These are phyloP conservation scores for Podotricha telesiphe DNA, from an alignment of 2,888 invertebrate species.

Conservation along the genomic window DNA sequence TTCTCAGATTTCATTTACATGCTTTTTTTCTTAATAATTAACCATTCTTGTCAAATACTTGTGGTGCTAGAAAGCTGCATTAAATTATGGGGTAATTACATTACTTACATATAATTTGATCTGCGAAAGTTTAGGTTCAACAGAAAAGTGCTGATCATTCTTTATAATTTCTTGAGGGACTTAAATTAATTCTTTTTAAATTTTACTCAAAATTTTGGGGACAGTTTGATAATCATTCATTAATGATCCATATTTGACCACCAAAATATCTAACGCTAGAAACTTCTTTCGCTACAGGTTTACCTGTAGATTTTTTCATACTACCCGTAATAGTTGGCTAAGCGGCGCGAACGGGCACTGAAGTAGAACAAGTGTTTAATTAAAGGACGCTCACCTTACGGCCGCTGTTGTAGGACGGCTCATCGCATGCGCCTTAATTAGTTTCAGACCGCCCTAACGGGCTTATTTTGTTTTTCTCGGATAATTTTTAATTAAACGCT, in stretches of 20 bases:
- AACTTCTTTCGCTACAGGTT: constrained; percentile 44
- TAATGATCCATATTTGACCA: neutral
- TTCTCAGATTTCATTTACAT: neutral
- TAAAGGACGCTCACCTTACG: constrained; percentile 79
- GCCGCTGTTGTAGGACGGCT: constrained; percentile 70
- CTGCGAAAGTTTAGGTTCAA: constrained; percentile 6
- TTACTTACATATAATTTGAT: constrained; percentile 4
- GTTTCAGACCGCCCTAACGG: constrained; percentile 82
- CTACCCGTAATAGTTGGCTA: constrained; percentile 70
- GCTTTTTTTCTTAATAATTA: neutral
- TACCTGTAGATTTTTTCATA: constrained; percentile 68
- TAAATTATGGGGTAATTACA: neutral
- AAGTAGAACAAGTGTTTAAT: constrained; percentile 77
- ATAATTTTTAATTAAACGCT: constrained; percentile 85
- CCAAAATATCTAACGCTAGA: neutral
- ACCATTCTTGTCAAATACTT: neutral
- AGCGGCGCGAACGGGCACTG: constrained; percentile 62
- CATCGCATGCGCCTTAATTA: constrained; percentile 83
- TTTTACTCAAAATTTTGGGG: neutral
- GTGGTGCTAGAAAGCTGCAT: neutral
- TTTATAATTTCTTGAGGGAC: constrained; percentile 7
- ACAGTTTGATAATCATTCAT: neutral
- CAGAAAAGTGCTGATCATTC: constrained; percentile 12
- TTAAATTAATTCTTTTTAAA: neutral
- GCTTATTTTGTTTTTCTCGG: constrained; percentile 84